Base-by-base conservation (phyloP, 2,888 invertebrate species). In the Deilephila porcellus region DNA sequence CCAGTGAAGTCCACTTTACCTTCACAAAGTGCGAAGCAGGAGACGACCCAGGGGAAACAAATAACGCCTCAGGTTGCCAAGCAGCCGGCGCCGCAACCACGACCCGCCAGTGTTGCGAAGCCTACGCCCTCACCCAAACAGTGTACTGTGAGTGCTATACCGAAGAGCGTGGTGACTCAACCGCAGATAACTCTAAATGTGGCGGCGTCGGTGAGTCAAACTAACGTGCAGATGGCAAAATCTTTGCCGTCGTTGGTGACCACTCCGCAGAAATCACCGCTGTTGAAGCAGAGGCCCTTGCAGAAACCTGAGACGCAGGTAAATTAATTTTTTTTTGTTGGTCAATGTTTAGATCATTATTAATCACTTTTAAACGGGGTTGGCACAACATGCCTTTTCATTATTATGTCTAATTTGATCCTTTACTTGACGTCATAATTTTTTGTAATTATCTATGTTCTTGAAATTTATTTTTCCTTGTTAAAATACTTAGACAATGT, bases 221-320 rank as follows among this genome's bases (percentile, higher is more conserved):
- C 79, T 1, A 79, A 73, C 19, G 75, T 81, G 11, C 82, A 84
- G n/a, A 72, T 86, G 56, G 81, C 87, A 0, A 88, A 90, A 56
- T 80, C 89, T 0, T 72, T 91, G 74, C 88, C 92, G 0, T 83
- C 92, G 0, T 83, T 89, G 0, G 84, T 90, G 0, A 79, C 90
- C 0, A 78, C 91, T 14, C 87, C 91, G 1, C 87, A 88, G 59
- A 91, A 91, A 73, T 88, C 92, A 11, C 91, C 93, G 37, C 80
- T 93, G 20, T 85, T 90, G 37, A 92, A 92, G 79, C 93, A 91
- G 76, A 86, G 93, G 75, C 88, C 91, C 6, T 76, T 91, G 67
- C 86, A 86, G 71, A 92, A 91, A 76, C 79, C 85, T 52, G 93
- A 92, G 70, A 80, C 83, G 19, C 67, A 67, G 37, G 67, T 67